phyloP scores from a whole-genome alignment of 2,797 vertebrate genomes.

The Pseudochirops cupreus region DNA sequence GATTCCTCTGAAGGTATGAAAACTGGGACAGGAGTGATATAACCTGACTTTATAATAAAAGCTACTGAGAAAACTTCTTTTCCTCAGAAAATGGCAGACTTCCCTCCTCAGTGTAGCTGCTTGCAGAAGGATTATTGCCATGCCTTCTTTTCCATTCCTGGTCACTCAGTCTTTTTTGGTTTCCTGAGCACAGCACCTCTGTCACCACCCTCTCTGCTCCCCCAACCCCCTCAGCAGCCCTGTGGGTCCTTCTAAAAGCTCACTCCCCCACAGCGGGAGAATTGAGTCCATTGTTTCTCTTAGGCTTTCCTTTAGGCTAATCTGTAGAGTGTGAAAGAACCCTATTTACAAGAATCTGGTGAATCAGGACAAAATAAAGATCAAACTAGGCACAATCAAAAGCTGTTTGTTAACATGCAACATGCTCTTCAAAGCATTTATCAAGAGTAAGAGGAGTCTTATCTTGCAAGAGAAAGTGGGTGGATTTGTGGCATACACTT shows the following conservation, averaged over 20 bases:
- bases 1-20: background rate
- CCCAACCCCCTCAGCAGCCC: conserved; percentile 25
- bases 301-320: conserved; percentile 87
- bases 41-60: background rate
- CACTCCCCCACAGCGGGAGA: conserved; percentile 62
- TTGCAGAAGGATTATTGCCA: background rate
- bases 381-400: conserved; percentile 87
- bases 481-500: conserved; percentile 82
- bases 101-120: background rate
- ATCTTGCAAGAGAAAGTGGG: conserved; percentile 83
- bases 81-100: conserved; percentile 42
- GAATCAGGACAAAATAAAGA: conserved; percentile 87
- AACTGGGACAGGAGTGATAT: background rate
- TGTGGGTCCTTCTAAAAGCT: conserved; percentile 60
- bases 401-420: conserved; percentile 87
- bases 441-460: conserved; percentile 84
- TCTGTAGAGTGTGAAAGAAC: conserved; percentile 86
- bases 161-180: conserved; percentile 48
- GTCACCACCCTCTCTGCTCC: conserved; percentile 41
- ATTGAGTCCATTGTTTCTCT: conserved; percentile 83
- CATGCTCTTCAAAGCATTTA: conserved; percentile 86
- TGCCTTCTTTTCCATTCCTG: conserved; percentile 5
- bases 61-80: conserved; percentile 1
- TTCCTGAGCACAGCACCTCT: conserved; percentile 38
- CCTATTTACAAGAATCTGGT: conserved; percentile 85